These are phyloP conservation scores for Nothocercus nigrocapillus DNA, from an alignment of 2,113 vertebrate species.

Conservation along the genomic window DNA sequence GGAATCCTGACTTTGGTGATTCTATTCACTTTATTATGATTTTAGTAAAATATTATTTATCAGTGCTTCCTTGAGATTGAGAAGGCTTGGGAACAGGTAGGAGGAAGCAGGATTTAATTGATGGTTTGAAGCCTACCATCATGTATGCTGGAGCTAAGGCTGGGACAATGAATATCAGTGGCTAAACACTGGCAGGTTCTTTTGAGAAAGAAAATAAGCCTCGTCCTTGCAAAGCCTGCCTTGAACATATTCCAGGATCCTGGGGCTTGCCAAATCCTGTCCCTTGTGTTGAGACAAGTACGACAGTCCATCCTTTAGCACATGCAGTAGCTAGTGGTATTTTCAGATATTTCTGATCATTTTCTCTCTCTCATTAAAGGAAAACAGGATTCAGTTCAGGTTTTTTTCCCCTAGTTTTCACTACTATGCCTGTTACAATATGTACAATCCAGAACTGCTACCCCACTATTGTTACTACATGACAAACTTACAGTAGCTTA, in stretches of 20 bases:
- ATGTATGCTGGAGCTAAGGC: background rate
- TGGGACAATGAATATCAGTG: background rate
- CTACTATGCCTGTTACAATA: background rate
- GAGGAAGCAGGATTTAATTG: background rate
- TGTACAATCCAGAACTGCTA: rapidly evolving
- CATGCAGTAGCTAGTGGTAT: background rate
- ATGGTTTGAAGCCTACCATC: background rate
- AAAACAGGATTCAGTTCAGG: background rate
- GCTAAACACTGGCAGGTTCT: background rate
- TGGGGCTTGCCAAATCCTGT: background rate
- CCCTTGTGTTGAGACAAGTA: background rate
- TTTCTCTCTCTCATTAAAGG: background rate
- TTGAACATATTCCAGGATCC: background rate
- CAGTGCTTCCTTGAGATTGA: background rate
- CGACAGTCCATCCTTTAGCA: background rate
- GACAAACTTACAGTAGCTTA: background rate
- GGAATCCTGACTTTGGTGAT: background rate
- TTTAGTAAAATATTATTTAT: background rate
- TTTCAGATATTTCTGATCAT: background rate
- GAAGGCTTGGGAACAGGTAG: background rate
- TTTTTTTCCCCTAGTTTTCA: background rate
- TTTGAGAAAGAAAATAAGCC: background rate
- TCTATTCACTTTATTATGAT: background rate
- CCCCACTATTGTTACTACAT: background rate
- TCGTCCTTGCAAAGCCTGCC: background rate